phyloP scores from a whole-genome alignment of 2,888 invertebrate genomes.

The Cyaniris semiargus region DNA sequence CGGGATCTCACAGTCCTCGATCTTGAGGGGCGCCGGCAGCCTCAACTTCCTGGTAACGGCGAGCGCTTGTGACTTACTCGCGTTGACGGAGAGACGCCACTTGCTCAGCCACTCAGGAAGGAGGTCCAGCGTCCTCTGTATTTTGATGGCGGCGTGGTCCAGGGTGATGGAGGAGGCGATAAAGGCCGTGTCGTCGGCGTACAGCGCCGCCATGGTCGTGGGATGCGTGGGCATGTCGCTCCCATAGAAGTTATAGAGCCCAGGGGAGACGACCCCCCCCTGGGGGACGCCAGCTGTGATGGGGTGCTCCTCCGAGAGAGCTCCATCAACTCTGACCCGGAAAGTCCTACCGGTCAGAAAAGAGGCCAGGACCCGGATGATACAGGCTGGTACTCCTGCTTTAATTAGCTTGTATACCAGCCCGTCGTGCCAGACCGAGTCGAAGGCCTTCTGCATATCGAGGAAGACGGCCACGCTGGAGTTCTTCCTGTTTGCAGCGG shows the following conservation, averaged over 20 bases:
- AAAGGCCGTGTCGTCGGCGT: background rate
- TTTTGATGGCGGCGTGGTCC: too few species aligned
- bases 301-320: background rate
- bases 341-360: background rate
- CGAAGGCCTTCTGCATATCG: slow-evolving; percentile 33
- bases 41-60: too few species aligned
- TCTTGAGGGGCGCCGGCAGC: too few species aligned
- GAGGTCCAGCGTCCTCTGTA: too few species aligned
- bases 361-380: background rate
- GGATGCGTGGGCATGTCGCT: too few species aligned
- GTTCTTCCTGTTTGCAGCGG: background rate
- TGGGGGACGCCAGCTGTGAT: background rate
- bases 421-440: slow-evolving; percentile 31
- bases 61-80: too few species aligned
- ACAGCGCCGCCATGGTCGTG: background rate
- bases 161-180: too few species aligned
- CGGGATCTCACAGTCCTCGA: too few species aligned
- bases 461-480: background rate
- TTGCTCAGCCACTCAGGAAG: too few species aligned
- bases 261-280: background rate
- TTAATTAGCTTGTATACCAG: background rate
- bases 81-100: too few species aligned
- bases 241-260: background rate
- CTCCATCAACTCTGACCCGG: background rate
- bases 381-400: too few species aligned